Conservation (phyloP, 2,797 vertebrate species). For the Cheirogaleus major region DNA sequence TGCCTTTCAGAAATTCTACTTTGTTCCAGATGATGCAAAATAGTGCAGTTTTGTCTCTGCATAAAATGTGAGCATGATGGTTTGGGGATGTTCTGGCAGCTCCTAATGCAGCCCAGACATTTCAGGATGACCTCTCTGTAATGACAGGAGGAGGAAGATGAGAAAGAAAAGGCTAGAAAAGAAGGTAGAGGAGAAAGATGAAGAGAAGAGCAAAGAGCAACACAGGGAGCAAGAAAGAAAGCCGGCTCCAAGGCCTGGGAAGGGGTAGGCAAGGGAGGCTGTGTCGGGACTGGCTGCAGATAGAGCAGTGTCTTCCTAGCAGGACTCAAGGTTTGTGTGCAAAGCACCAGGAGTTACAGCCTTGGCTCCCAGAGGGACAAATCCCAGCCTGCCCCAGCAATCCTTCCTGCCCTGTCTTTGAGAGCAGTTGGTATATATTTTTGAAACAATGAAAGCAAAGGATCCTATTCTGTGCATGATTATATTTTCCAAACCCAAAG, state of each 20-base stretch:
- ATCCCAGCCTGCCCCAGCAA: not conserved
- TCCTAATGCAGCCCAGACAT: not conserved
- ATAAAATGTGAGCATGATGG: not conserved
- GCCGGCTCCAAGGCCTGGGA: not conserved
- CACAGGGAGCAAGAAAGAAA: not conserved
- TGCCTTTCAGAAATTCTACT: not conserved
- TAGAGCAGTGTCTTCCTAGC: not conserved
- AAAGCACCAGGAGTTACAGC: not conserved
- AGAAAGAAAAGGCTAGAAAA: not conserved
- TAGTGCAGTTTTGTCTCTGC: not conserved
- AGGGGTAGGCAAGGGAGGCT: rapidly evolving
- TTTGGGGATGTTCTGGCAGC: not conserved
- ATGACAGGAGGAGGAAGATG: not conserved
- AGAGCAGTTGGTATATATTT: not conserved
- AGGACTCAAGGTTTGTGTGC: not conserved
- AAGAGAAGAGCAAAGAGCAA: not conserved
- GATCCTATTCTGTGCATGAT: not conserved
- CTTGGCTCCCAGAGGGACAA: not conserved
- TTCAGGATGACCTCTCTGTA: not conserved
- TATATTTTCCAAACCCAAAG: conserved; percentile 23
- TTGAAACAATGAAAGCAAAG: conserved; percentile 22
- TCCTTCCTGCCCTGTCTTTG: not conserved
- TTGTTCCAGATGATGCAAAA: not conserved
- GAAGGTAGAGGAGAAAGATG: not conserved
- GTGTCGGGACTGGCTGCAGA: not conserved